These are phyloP conservation scores for Trichacis sp. DNA, from an alignment of 2,888 invertebrate species.

Conservation along the genomic window DNA sequence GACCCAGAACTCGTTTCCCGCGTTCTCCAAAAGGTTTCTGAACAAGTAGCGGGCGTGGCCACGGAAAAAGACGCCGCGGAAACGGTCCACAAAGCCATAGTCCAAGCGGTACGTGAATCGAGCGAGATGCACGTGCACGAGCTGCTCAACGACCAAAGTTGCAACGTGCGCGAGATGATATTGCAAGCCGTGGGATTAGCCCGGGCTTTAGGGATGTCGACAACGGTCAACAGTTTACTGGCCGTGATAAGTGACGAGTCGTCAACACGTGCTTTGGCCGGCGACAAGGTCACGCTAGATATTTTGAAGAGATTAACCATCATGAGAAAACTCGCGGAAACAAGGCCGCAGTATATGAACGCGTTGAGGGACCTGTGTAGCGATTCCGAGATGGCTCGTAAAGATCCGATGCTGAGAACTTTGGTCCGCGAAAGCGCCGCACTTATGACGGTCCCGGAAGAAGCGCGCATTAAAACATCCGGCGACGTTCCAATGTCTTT, in stretches of 20 bases:
- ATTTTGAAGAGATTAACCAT: constrained; percentile 79
- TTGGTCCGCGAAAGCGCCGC: constrained; percentile 81
- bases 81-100: constrained; percentile 77
- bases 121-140: constrained; percentile 74
- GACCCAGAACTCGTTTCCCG: constrained; percentile 74
- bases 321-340: constrained; percentile 79
- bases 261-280: constrained; percentile 72
- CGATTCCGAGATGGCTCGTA: constrained; percentile 77
- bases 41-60: constrained; percentile 73
- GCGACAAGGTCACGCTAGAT: constrained; percentile 74
- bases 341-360: constrained; percentile 74
- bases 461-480: constrained; percentile 74
- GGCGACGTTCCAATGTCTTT: constrained; percentile 79
- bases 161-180: constrained; percentile 69
- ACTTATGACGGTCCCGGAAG: constrained; percentile 77
- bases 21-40: constrained; percentile 74
- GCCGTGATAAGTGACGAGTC: constrained; percentile 72
- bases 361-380: constrained; percentile 76
- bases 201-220: constrained; percentile 77
- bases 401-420: constrained; percentile 78
- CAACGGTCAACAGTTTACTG: constrained; percentile 73
- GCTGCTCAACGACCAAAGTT: constrained; percentile 71
- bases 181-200: constrained; percentile 79
- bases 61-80: constrained; percentile 77
- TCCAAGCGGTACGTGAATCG: constrained; percentile 75